A percentile compares a stretch with the other conserved stretches of the same genome.
phyloP scores from a whole-genome alignment of 2,113 vertebrate genomes.

The Dolichotis patagonum region DNA sequence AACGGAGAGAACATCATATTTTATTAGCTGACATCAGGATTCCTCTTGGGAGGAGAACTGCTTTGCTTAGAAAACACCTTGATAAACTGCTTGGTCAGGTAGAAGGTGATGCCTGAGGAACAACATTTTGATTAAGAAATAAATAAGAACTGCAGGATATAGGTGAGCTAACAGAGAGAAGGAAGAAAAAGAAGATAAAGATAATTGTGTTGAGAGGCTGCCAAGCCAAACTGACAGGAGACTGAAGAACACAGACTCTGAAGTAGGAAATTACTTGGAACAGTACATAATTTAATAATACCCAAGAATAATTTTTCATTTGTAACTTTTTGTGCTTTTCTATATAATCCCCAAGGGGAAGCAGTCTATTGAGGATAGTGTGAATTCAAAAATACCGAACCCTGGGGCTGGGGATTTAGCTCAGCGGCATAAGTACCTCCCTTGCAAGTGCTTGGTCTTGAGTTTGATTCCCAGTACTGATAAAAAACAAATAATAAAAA shows the following conservation, averaged over 20 bases:
- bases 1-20: slow-evolving; percentile 42
- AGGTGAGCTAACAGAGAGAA: not conserved
- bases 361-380: not conserved
- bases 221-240: not conserved
- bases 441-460: too few relatives aligned
- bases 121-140: not conserved
- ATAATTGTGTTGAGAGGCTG: not conserved
- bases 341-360: not conserved
- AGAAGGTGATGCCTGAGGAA: not conserved
- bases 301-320: not conserved
- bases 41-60: not conserved
- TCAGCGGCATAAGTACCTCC: too few relatives aligned
- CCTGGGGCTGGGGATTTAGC: too few relatives aligned
- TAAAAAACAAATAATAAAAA: too few relatives aligned
- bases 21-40: slow-evolving; percentile 14
- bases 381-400: not conserved
- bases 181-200: not conserved
- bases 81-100: slow-evolving; percentile 21
- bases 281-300: not conserved
- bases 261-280: not conserved
- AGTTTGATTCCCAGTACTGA: too few relatives aligned
- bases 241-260: not conserved
- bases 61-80: slow-evolving; percentile 25
- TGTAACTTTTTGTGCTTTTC: slow-evolving; percentile 22
- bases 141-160: not conserved